phyloP scores from a whole-genome alignment of 2,888 invertebrate species.

The Drosophila affinis region DNA sequence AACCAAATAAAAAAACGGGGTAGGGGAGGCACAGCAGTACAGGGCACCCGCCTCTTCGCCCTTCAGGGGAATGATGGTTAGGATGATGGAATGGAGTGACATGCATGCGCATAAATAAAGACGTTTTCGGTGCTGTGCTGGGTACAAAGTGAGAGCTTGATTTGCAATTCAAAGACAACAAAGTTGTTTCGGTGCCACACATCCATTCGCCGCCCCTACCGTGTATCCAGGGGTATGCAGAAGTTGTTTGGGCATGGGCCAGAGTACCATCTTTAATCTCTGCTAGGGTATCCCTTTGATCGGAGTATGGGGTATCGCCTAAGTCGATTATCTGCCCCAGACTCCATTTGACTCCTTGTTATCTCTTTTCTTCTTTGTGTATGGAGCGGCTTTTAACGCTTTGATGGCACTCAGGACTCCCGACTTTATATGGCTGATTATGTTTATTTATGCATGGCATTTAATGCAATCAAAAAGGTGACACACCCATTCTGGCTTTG shows the following conservation, averaged over 20 bases:
- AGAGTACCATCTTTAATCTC: not conserved
- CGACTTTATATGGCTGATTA: constrained; percentile 59
- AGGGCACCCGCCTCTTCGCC: not conserved
- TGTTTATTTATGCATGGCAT: constrained; percentile 75
- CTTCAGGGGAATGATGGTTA: not conserved
- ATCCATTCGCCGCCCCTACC: constrained; percentile 5
- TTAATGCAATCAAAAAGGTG: constrained; percentile 71
- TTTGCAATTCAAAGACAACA: constrained; percentile 74
- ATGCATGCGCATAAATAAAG: constrained; percentile 74
- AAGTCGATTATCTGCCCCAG: constrained; percentile 9
- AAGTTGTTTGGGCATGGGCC: not conserved
- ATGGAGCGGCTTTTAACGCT: constrained; percentile 34
- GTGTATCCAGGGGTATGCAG: not conserved
- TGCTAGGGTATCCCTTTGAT: not conserved
- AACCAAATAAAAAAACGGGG: constrained; percentile 6
- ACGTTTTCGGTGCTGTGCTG: constrained; percentile 56
- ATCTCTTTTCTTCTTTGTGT: constrained; percentile 11
- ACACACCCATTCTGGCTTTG: constrained; percentile 34
- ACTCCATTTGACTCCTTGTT: constrained; percentile 15
- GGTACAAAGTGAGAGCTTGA: constrained; percentile 46
- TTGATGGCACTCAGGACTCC: constrained; percentile 23
- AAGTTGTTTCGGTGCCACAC: constrained; percentile 55
- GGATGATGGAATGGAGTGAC: constrained; percentile 25
- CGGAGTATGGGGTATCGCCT: not conserved
- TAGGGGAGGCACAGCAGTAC: not conserved